phyloP scores from a whole-genome alignment of 2,797 vertebrate genomes.

The Myoxocephalus aenaeus region DNA sequence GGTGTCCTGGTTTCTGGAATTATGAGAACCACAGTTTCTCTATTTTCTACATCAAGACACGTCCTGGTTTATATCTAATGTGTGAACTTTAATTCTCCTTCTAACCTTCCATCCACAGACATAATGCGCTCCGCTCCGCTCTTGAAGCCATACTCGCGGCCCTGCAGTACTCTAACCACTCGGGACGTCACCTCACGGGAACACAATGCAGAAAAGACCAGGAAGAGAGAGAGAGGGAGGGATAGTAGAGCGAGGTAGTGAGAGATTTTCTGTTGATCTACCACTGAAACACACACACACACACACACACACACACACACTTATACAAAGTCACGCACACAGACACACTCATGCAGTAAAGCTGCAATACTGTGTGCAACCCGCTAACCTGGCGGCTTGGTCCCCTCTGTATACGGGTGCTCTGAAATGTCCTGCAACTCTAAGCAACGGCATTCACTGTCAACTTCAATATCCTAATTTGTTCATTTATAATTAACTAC shows the following conservation, averaged over 20 bases:
- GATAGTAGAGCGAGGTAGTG: slow-evolving; percentile 53
- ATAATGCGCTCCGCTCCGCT: slow-evolving; percentile 82
- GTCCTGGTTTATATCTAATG: background rate
- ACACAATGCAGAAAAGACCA: slow-evolving; percentile 82
- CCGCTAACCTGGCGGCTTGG: slow-evolving; percentile 81
- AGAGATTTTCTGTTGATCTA: slow-evolving; percentile 61
- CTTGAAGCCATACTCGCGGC: slow-evolving; percentile 76
- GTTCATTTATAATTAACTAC: slow-evolving; percentile 24
- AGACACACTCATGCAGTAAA: slow-evolving; percentile 72
- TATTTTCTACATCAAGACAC: background rate
- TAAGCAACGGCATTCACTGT: slow-evolving; percentile 79
- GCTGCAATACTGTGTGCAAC: slow-evolving; percentile 68
- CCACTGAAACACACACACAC: slow-evolving; percentile 30
- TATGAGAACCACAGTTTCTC: background rate
- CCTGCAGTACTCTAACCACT: slow-evolving; percentile 71
- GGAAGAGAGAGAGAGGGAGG: slow-evolving; percentile 65
- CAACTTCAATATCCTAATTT: slow-evolving; percentile 58
- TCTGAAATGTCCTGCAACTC: slow-evolving; percentile 85
- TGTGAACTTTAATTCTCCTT: background rate
- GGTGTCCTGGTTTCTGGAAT: slow-evolving; percentile 1
- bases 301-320: slow-evolving; percentile 19
- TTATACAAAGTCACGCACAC: slow-evolving; percentile 20
- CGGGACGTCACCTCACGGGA: slow-evolving; percentile 68
- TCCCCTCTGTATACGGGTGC: slow-evolving; percentile 76
- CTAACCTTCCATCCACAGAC: slow-evolving; percentile 79